phyloP scores from a whole-genome alignment of 2,888 invertebrate genomes.

The Conus canariensis region DNA sequence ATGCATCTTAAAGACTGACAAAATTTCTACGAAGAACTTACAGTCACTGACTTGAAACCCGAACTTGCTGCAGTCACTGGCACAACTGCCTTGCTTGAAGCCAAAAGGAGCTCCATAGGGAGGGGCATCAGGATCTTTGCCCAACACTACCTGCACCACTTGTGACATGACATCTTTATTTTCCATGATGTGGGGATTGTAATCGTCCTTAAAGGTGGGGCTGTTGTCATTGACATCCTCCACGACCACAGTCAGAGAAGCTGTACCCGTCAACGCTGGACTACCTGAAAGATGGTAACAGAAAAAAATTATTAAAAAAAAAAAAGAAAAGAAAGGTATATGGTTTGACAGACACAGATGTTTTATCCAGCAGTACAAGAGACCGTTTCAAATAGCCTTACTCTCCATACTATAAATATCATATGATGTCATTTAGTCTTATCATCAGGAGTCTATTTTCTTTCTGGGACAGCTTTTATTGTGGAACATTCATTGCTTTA shows the following conservation, averaged over 20 bases:
- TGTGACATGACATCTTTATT: neutral
- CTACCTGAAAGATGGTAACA: conserved; percentile 59
- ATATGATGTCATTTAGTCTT: too few relatives aligned
- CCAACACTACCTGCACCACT: conserved; percentile 63
- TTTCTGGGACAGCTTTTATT: too few relatives aligned
- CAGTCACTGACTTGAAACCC: conserved; percentile 38
- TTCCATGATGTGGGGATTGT: conserved; percentile 61
- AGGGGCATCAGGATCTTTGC: conserved; percentile 71
- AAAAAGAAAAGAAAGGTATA: neutral
- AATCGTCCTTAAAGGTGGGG: conserved; percentile 89
- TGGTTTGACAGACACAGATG: neutral
- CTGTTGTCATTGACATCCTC: conserved; percentile 98
- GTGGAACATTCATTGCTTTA: too few relatives aligned
- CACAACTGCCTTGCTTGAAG: conserved; percentile 78
- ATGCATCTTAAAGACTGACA: too few relatives aligned
- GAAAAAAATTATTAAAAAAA: neutral
- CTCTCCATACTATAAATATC: too few relatives aligned
- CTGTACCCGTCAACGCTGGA: conserved; percentile 84
- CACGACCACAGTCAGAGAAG: conserved; percentile 94
- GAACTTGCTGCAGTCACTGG: conserved; percentile 43
- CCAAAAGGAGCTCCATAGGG: conserved; percentile 85
- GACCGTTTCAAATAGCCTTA: too few relatives aligned
- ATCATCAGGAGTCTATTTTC: too few relatives aligned
- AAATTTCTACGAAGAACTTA: conserved; percentile 32
- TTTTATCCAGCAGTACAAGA: neutral